phyloP scores from a whole-genome alignment of 1,140 invertebrate species.

The Cydia strobilella region DNA sequence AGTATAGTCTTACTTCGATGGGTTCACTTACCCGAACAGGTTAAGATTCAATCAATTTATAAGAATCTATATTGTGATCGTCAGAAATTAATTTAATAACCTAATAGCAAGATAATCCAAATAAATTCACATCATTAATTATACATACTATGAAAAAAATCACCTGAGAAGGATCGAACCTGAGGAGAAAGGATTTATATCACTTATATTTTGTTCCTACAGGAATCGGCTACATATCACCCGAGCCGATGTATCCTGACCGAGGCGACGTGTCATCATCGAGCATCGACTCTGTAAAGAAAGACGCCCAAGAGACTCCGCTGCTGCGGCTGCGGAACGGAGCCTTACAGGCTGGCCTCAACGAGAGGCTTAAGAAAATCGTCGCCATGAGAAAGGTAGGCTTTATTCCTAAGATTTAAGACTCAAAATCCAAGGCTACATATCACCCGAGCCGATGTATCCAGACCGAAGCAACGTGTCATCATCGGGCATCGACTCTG shows the following conservation, averaged over 20 bases:
- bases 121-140: no score
- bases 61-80: no score
- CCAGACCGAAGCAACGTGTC: conserved; percentile 74
- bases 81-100: no score
- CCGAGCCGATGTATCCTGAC: conserved; percentile 83
- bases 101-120: no score
- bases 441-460: conserved; percentile 85
- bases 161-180: no score
- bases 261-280: conserved; percentile 70
- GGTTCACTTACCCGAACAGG: no score
- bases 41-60: no score
- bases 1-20: no score
- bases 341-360: conserved; percentile 83
- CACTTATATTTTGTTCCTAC: conserved; percentile 35
- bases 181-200: no score
- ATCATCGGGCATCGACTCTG: conserved; percentile 73
- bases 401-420: no score
- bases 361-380: conserved; percentile 81
- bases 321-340: conserved; percentile 84
- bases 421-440: conserved; percentile 75
- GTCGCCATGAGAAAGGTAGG: conserved; percentile 80
- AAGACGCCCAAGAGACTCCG: conserved; percentile 59
- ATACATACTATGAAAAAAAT: no score
- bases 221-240: conserved; percentile 82
- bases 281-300: conserved; percentile 73